phyloP scores from a whole-genome alignment of 2,113 vertebrate species.

The Corythaixoides concolor region DNA sequence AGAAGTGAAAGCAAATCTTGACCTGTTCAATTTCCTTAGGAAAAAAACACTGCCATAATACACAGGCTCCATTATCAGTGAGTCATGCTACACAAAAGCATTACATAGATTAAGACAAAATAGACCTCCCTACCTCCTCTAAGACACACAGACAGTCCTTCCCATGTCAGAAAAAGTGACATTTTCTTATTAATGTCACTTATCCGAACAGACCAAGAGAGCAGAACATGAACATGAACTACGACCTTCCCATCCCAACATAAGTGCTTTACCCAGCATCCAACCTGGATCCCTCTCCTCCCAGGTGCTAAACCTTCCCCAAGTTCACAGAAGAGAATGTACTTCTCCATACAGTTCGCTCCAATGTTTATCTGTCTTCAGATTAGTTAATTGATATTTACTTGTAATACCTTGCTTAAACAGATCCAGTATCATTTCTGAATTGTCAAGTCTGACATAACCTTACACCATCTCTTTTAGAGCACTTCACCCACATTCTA shows the following conservation, averaged over 20 bases:
- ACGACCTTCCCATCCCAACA: accelerated
- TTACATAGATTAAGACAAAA: background rate
- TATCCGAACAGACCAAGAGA: background rate
- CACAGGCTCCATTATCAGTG: background rate
- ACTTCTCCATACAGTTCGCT: background rate
- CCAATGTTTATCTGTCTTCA: background rate
- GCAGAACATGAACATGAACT: background rate
- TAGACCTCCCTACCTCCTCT: background rate
- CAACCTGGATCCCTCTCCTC: background rate
- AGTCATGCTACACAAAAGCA: background rate
- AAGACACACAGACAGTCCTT: background rate
- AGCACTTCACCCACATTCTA: background rate
- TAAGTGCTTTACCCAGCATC: background rate
- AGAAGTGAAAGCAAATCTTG: background rate
- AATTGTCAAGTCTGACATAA: background rate
- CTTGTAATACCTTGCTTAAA: background rate
- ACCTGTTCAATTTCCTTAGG: background rate
- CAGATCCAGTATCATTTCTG: background rate
- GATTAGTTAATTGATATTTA: background rate
- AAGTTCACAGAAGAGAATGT: background rate
- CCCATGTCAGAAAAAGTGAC: background rate
- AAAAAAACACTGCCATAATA: background rate
- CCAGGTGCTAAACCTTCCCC: background rate
- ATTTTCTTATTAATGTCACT: background rate
- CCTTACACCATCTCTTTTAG: background rate